Evolutionary conservation across 1,140 invertebrate species (phyloP).

Genomic region (Dendroctonus ponderosae): DNA sequence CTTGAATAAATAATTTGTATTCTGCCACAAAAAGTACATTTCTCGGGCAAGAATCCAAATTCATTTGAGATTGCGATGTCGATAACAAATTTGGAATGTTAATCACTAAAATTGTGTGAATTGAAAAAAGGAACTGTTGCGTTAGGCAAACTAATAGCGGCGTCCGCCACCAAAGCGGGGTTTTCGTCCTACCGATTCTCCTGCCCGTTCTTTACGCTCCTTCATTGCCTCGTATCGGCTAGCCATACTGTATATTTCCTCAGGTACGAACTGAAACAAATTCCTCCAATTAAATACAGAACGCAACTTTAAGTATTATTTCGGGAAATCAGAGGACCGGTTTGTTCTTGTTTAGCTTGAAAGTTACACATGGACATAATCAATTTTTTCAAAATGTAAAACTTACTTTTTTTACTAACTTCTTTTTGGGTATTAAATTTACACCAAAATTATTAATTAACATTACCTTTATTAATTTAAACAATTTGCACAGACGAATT

Average conservation of each 20-base stretch:
- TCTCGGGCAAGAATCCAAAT: too few relatives aligned
- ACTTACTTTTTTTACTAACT: too few relatives aligned
- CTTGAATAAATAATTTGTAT: too few relatives aligned
- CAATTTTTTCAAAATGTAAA: too few relatives aligned
- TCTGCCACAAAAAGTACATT: too few relatives aligned
- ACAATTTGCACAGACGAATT: too few relatives aligned
- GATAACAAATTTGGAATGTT: too few relatives aligned
- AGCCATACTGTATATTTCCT: conserved; percentile 71
- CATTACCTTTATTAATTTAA: too few relatives aligned
- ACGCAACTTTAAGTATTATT: background rate
- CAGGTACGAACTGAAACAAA: conserved; percentile 57
- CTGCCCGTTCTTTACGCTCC: conserved; percentile 53
- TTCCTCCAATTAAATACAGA: background rate
- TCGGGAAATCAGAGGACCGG: background rate
- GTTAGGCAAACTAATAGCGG: background rate
- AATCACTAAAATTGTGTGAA: background rate
- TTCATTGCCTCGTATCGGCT: conserved; percentile 65
- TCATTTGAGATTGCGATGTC: too few relatives aligned
- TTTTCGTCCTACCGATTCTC: conserved; percentile 39
- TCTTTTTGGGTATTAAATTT: too few relatives aligned
- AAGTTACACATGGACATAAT: background rate
- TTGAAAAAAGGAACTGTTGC: background rate
- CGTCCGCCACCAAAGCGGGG: conserved; percentile 20
- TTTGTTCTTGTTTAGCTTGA: background rate
- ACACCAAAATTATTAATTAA: too few relatives aligned